Base-by-base conservation (phyloP, 92 coral and sea anemone genomes). In the Micromussa lordhowensis region DNA sequence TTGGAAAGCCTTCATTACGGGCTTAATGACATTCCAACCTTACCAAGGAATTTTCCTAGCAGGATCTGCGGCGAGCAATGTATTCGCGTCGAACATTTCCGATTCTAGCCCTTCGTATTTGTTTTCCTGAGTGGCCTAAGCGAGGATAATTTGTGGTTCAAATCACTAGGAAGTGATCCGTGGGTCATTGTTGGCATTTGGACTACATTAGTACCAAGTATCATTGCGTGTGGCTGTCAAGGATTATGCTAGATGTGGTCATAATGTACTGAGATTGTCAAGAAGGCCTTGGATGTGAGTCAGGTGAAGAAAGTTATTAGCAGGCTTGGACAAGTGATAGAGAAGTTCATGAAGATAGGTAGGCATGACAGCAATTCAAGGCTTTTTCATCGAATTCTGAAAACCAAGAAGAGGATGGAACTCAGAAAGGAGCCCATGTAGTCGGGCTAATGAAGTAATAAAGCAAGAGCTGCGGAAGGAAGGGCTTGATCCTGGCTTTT, bases 31-130 rank as follows among this genome's bases (percentile, higher is more conserved):
- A 58, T 51, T 94, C 28, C 78, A 51, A 28, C 85, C 90, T 0
- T 90, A 90, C 82, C 36, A 69, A 18, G 93, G 92, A 24, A 80
- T 88, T 74, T 93, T 93, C 53, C 34, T 86, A 59, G 72, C 91
- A 31, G 94, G 91, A 32, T 87, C 94, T 68, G 88, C 93, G 9
- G 83, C 91, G 0, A 89, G 90, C 78, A 84, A 83, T 71, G 54
- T 86, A 21, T 94, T 94, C 68, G 82, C 91, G 48, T 80, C 83
- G 9, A 91, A 82, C 63, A 63, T 82, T 81, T 81, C 81, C 54
- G 17, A 80, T 93, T 36, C 75, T 82, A 88, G 94, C 91, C 75
- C 94, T 87, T 75, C 54, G 87, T 58, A 73, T 85, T 81, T 82
- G 86, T 83, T 90, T 83, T 80, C 61, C 75, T 85, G 76, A 78